Evolutionary conservation across 2,113 vertebrate genomes (phyloP), one percentile per base, ranked within the genome.

Genomic region (Boleophthalmus pectinirostris): DNA sequence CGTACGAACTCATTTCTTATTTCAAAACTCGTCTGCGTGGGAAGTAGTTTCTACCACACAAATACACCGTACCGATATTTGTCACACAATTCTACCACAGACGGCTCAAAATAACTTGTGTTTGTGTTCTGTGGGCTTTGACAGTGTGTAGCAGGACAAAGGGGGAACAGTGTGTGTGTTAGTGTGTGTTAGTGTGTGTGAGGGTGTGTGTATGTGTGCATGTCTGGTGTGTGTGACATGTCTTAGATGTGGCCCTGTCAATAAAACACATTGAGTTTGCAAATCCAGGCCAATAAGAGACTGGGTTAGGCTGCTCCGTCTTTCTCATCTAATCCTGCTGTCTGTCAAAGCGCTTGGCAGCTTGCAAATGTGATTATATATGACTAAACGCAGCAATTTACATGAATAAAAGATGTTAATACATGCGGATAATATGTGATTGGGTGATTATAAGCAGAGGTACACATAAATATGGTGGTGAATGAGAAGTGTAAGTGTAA

Each of bases 201-300:
- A 53, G 63, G 25, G 53, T 10, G 57, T 43, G 29, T 14, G 3
- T 29, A 11, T 53, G 3, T 72, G 53, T 73, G 66, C 66, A 56
- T 78, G 46, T 74, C 74, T 70, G 76, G 45, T 45, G 56, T 73
- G 72, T 73, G 66, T 70, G 46, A 66, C 64, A 69, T 83, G 61
- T 79, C 53, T 68, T 24, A 79, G 85, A 81, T 66, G 60, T 38
- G 66, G 77, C 66, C 72, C 73, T 73, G 74, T 90, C 77, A 82
- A 82, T 82, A 79, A 81, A 88, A 81, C 68, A 53, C 81, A 75
- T 78, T 75, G 79, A 88, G 78, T 78, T 80, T 29, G 14, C 54
- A 78, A 77, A 85, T 75, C 72, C 74, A 72, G 72, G 70, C 85
- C 88, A 87, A 84, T 87, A 81, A 75, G 70, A 87, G 70, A 85